A percentile compares a stretch with the other conserved stretches of the same genome.
Conservation (phyloP, 2,888 invertebrate species). For the Chaitophorus viminalis region DNA sequence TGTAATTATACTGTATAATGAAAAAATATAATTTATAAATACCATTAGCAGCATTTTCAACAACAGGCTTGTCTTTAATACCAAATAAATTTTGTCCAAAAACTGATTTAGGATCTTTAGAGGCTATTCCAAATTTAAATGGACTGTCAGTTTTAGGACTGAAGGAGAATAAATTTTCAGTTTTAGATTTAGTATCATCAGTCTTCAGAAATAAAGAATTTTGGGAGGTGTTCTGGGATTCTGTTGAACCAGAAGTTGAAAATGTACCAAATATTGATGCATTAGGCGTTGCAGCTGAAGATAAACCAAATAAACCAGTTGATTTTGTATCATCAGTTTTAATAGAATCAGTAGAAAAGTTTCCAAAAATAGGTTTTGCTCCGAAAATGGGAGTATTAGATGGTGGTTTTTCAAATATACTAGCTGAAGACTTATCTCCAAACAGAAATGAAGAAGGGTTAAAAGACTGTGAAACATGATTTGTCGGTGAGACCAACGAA, state of each 20-base stretch:
- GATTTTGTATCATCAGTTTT: constrained; percentile 63
- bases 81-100: constrained; percentile 23
- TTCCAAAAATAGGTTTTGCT: constrained; percentile 40
- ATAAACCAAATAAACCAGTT: constrained; percentile 64
- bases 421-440: constrained; percentile 59
- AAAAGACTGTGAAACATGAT: constrained; percentile 62
- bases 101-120: constrained; percentile 35
- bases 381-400: constrained; percentile 19
- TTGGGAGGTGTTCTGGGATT: constrained; percentile 26
- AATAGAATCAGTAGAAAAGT: constrained; percentile 65
- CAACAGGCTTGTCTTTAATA: constrained; percentile 17
- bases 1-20: background rate
- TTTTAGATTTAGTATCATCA: constrained; percentile 49
- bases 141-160: constrained; percentile 40
- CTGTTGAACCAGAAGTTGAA: constrained; percentile 35
- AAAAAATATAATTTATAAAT: background rate
- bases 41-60: background rate
- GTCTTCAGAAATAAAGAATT: constrained; percentile 35
- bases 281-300: constrained; percentile 59
- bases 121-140: constrained; percentile 34
- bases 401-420: constrained; percentile 36
- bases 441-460: constrained; percentile 61
- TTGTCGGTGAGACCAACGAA: constrained; percentile 43
- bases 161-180: constrained; percentile 41
- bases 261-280: constrained; percentile 47